Evolutionary conservation across 2,113 vertebrate genomes (phyloP).

Genomic region (Chloroceryle aenea): DNA sequence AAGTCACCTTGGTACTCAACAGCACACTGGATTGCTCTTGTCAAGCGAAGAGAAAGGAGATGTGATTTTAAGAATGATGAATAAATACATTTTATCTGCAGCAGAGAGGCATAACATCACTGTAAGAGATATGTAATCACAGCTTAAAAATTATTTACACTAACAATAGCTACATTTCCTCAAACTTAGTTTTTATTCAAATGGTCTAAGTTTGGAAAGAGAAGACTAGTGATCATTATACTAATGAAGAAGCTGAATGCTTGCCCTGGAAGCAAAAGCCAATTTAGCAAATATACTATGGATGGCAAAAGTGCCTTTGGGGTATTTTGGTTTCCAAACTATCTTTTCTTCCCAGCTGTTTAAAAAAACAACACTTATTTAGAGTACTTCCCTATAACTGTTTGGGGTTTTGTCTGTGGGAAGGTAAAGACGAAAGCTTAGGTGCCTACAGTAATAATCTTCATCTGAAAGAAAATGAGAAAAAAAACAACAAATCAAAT

Average conservation of each 20-base stretch:
- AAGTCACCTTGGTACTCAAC: not conserved
- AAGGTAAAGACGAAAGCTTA: not conserved
- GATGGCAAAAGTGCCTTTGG: not conserved
- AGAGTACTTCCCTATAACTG: not conserved
- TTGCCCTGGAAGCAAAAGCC: not conserved
- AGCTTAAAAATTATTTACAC: not conserved
- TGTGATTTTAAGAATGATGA: not conserved
- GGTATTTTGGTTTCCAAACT: not conserved
- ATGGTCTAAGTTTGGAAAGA: not conserved
- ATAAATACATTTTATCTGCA: not conserved
- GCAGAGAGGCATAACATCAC: not conserved
- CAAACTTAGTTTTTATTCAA: not conserved
- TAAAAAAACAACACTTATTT: not conserved
- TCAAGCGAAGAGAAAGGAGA: not conserved
- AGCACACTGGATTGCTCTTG: not conserved
- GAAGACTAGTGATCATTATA: not conserved
- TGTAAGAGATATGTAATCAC: not conserved
- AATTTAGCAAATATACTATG: not conserved
- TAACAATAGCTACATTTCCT: not conserved
- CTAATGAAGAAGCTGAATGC: not conserved
- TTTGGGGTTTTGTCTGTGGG: not conserved
- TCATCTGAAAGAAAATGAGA: not conserved
- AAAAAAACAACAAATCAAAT: not conserved
- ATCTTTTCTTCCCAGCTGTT: not conserved
- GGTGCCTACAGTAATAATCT: not conserved